Evolutionary conservation across 2,888 invertebrate species (phyloP).

Genomic region (Hyposoter dolosus): DNA sequence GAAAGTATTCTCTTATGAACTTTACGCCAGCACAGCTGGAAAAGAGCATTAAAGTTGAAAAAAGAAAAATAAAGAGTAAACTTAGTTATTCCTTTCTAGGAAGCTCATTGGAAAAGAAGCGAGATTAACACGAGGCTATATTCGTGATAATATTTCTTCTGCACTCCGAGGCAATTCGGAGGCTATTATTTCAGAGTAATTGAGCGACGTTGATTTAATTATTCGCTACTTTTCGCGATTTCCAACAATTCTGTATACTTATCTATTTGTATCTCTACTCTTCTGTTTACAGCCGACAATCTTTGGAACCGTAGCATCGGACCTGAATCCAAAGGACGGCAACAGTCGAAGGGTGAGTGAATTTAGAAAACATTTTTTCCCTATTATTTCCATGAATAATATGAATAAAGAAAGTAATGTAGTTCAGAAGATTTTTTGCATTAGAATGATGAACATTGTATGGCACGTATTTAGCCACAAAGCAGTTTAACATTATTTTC

Average conservation of each 20-base stretch:
- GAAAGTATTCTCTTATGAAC: slow-evolving; percentile 37
- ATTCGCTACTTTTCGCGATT: not conserved
- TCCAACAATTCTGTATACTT: not conserved
- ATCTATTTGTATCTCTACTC: slow-evolving; percentile 25
- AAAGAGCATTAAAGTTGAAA: slow-evolving; percentile 58
- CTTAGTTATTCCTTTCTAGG: slow-evolving; percentile 43
- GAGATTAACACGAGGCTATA: not conserved
- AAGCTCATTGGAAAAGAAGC: slow-evolving; percentile 25
- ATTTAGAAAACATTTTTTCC: not conserved
- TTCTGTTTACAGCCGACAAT: slow-evolving; percentile 87
- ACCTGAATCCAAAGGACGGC: slow-evolving; percentile 87
- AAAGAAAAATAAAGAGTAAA: slow-evolving; percentile 24
- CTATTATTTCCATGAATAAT: not conserved
- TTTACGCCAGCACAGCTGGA: slow-evolving; percentile 19
- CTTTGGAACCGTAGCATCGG: slow-evolving; percentile 88
- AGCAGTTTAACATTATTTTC: too few species aligned
- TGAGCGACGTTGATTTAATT: slow-evolving; percentile 2
- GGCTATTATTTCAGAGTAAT: slow-evolving; percentile 11
- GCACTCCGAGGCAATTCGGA: not conserved
- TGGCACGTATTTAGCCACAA: not conserved
- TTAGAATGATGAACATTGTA: not conserved
- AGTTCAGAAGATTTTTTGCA: not conserved
- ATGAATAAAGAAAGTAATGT: not conserved
- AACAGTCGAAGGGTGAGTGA: slow-evolving; percentile 87
- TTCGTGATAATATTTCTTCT: slow-evolving; percentile 23